phyloP scores from a whole-genome alignment of 2,797 vertebrate genomes.

The Sebastes trivittatus region DNA sequence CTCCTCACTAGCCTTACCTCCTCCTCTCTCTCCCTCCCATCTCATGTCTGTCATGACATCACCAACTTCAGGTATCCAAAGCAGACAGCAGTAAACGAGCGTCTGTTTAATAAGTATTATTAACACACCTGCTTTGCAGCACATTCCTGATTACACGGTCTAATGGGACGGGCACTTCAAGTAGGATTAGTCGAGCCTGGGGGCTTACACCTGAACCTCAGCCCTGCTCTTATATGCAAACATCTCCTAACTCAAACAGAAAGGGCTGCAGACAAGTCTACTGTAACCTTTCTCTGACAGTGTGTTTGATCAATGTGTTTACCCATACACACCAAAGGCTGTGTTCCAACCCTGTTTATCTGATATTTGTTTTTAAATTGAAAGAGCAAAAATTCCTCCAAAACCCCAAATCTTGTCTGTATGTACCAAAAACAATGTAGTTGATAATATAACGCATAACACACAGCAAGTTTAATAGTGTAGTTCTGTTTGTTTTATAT shows the following conservation, averaged over 20 bases:
- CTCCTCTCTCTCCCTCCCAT: conserved; percentile 50
- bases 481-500: no score
- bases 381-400: background rate
- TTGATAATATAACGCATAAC: background rate
- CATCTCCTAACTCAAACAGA: conserved; percentile 34
- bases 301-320: conserved; percentile 35
- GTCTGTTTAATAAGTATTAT: conserved; percentile 76
- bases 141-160: conserved; percentile 82
- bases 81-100: conserved; percentile 82
- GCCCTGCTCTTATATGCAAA: conserved; percentile 47
- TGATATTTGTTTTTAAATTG: background rate
- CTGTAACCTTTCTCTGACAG: conserved; percentile 16
- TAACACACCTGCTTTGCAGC: conserved; percentile 83
- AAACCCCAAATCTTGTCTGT: background rate
- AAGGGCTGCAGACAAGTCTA: conserved; percentile 35
- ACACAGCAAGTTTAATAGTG: background rate
- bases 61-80: conserved; percentile 79
- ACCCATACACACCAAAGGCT: background rate
- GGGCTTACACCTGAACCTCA: conserved; percentile 88
- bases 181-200: conserved; percentile 79
- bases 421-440: background rate
- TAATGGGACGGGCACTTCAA: conserved; percentile 77
- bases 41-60: conserved; percentile 73
- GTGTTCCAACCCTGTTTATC: conserved; percentile 12
- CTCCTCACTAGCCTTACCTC: conserved; percentile 71